Percentiles rank a stretch among this genome's conserved stretches.
These are phyloP conservation scores for Aphelenchoides fujianensis DNA, from an alignment of 1,140 invertebrate species.

Conservation along the genomic window DNA sequence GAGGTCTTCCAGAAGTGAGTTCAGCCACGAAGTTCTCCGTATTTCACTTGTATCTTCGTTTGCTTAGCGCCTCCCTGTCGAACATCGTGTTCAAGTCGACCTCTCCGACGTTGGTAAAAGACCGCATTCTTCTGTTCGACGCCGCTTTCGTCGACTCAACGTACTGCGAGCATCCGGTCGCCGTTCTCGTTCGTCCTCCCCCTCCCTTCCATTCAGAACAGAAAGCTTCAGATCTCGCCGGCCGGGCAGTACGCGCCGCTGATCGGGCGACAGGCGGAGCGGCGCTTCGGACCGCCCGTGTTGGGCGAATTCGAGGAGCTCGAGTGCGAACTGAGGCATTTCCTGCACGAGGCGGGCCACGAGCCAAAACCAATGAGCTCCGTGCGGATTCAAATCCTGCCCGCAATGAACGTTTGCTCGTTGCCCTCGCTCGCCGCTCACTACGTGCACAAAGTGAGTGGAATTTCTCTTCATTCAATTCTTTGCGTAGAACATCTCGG, in stretches of 20 bases:
- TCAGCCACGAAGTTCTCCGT: no score
- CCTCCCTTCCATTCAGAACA: not conserved
- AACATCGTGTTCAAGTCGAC: slow-evolving; percentile 29
- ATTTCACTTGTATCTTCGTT: no score
- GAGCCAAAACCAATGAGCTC: slow-evolving; percentile 18
- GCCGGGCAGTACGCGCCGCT: slow-evolving; percentile 43
- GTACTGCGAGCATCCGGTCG: slow-evolving; percentile 25
- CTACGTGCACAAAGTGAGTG: slow-evolving; percentile 44
- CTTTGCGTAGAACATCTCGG: no score
- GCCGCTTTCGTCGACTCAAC: slow-evolving; percentile 17
- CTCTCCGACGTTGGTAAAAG: slow-evolving; percentile 20
- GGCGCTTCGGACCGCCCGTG: slow-evolving; percentile 31
- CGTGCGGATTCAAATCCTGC: slow-evolving; percentile 39
- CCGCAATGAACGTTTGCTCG: slow-evolving; percentile 46
- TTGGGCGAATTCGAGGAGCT: slow-evolving; percentile 42
- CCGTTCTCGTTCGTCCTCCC: slow-evolving; percentile 19
- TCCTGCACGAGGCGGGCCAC: slow-evolving; percentile 37
- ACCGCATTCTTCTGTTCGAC: slow-evolving; percentile 23
- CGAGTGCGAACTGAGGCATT: slow-evolving; percentile 26
- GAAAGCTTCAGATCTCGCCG: slow-evolving; percentile 41
- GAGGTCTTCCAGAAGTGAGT: slow-evolving; percentile 21
- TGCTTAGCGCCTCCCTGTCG: slow-evolving; percentile 7
- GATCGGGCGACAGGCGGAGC: slow-evolving; percentile 34
- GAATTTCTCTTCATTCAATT: no score
- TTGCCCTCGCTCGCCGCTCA: slow-evolving; percentile 48